Evolutionary conservation across 2,888 invertebrate species (phyloP), one percentile per base, ranked within the genome.

Genomic region (Stictocephala bisonia): DNA sequence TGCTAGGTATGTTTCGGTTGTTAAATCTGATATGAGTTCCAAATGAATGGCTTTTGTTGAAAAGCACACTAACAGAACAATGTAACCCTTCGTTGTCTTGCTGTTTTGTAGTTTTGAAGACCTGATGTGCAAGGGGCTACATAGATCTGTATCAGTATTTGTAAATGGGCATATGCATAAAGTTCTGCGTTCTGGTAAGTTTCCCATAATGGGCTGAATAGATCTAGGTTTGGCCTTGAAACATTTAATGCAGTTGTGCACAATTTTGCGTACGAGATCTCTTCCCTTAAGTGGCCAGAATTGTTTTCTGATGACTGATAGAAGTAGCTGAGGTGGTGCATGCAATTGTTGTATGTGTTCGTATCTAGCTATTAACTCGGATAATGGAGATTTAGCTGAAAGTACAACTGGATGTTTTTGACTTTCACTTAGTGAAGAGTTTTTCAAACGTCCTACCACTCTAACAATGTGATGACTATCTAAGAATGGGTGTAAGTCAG

Each of bases 381-480:
- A 11, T 31, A 60, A 18, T 13, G 26, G 60, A 3, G 18, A 40
- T 22, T 31, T 20, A 4, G 2, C 1, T 11, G 22, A 40, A 3
- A 48, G 40, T n/a, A 50, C 13, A 6, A 24, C 53, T 67, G 60
- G 64, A 44, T 44, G 72, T 35, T 26, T 51, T 20, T 29, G 60
- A 27, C 6, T 24, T 3, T 24, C 2, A 6, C 3, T 11, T 1
- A 69, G n/a, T 6, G 4, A 11, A 9, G 72, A 24, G 26, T 40
- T 9, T 2, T 29, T 29, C 3, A 72, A n/a, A 9, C 72, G 41
- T 7, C 72, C 72, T 22, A 68, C 72, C 24, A 71, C 72, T 60
- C 72, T 69, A 4, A 71, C 4, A 0, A 72, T 24, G 1, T 29
- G n/a, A 22, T 53, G 24, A 7, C 2, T 1, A 24, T 66, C 67